Percentiles rank a stretch among this genome's conserved stretches.
These are phyloP conservation scores for Xiphophorus couchianus DNA, from an alignment of 2,113 vertebrate species.

Conservation along the genomic window DNA sequence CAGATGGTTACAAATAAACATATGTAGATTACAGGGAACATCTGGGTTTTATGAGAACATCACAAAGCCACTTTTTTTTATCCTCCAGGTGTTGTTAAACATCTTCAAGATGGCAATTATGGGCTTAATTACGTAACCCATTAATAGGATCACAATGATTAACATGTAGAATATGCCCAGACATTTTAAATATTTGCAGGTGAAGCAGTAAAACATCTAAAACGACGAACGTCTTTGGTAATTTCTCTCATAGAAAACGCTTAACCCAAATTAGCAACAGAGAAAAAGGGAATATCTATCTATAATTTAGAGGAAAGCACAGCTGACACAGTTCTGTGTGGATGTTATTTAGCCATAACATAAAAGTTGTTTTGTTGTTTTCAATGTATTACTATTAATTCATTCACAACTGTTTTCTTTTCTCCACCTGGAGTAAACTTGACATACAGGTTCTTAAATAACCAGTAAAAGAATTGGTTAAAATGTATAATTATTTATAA, in stretches of 20 bases:
- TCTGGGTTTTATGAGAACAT: slow-evolving; percentile 34
- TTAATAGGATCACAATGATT: slow-evolving; percentile 36
- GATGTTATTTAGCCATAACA: too few species aligned
- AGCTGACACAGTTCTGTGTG: too few species aligned
- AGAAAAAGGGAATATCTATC: neutral
- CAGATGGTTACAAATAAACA: slow-evolving; percentile 4
- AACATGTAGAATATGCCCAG: slow-evolving; percentile 2
- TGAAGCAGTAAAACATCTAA: slow-evolving; percentile 1
- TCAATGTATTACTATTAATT: too few species aligned
- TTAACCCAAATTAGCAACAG: neutral
- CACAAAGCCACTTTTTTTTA: slow-evolving; percentile 1
- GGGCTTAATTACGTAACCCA: slow-evolving; percentile 29
- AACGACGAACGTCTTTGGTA: neutral
- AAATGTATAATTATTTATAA: too few species aligned
- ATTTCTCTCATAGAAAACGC: neutral
- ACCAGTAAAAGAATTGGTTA: neutral
- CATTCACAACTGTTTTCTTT: neutral
- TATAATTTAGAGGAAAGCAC: slow-evolving; percentile 7
- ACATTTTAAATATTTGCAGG: slow-evolving; percentile 4
- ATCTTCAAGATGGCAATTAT: slow-evolving; percentile 16
- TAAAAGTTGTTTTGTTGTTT: too few species aligned
- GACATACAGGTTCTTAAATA: neutral
- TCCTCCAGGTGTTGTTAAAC: slow-evolving; percentile 36
- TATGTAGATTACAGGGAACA: slow-evolving; percentile 6
- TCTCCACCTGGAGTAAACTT: neutral